Base-by-base conservation (phyloP, 2,113 vertebrate species). In the Nesoenas mayeri region DNA sequence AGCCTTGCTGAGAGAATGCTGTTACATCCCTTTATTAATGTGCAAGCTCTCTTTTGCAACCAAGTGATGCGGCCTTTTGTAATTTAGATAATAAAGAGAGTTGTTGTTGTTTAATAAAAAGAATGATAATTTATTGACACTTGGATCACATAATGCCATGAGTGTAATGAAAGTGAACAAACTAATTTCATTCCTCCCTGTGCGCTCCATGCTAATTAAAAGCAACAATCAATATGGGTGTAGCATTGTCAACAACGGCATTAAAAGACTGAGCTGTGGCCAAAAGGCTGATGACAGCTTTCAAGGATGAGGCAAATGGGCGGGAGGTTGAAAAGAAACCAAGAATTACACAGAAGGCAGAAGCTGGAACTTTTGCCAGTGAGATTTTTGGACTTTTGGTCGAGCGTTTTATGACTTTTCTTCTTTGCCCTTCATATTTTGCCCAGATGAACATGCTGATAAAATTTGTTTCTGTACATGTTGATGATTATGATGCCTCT, bases 51-150 rank as follows among this genome's bases (percentile, higher is more conserved):
- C 94, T 96, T 96, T 95, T 96, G 92, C 88, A 96, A 94, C 66
- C 70, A n/a, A 86, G 57, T 57, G 65, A 91, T 79, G 88, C 86
- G 87, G 94, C 32, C 81, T 93, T 77, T 85, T 96, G 91, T 97
- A 94, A 97, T 97, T 96, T 92, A 95, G 94, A 86, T 94, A 95
- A 96, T 97, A 97, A 79, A 95, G 71, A 87, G 50, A 88, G 71
- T 60, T 89, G 91, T 85, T 96, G 91, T 91, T 95, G 80, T 93
- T 96, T 96, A 89, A 96, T 91, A 84, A 97, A 88, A 96, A 92
- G 91, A 84, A 93, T 79, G 65, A 90, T 95, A 97, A 97, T 97
- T 97, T 95, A 95, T 96, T 97, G 96, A 97, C 90, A 93, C 70
- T 96, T 73, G 90, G 92, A 78, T 91, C 89, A 5, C 88, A 96